phyloP scores from a whole-genome alignment of 2,113 vertebrate genomes.

The Saccopteryx leptura region DNA sequence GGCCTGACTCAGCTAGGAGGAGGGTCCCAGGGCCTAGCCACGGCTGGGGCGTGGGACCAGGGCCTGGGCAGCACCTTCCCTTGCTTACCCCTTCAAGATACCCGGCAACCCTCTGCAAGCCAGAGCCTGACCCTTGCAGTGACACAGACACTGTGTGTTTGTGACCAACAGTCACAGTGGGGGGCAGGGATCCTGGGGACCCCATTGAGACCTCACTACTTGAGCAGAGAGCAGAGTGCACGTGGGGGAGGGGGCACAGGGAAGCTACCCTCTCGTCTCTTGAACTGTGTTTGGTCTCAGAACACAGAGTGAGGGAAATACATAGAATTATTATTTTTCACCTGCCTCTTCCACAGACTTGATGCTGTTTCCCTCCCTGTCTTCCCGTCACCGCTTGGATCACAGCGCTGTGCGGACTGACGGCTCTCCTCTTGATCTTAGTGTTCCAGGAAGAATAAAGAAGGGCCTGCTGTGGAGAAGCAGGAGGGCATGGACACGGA shows the following conservation, averaged over 20 bases:
- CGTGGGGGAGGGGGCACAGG: rapidly evolving
- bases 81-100: rapidly evolving
- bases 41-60: rapidly evolving
- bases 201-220: rapidly evolving
- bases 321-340: background rate
- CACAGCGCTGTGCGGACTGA: rapidly evolving
- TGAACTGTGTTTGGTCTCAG: rapidly evolving
- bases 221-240: rapidly evolving
- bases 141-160: rapidly evolving
- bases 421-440: background rate
- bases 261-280: rapidly evolving
- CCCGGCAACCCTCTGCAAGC: too few relatives aligned
- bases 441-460: rapidly evolving
- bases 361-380: background rate
- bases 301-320: rapidly evolving
- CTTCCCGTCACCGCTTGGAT: rapidly evolving
- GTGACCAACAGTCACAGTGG: rapidly evolving
- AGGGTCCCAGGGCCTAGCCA: rapidly evolving
- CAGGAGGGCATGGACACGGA: rapidly evolving
- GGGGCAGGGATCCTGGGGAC: background rate
- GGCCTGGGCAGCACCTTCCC: background rate
- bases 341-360: background rate
- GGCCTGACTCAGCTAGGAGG: rapidly evolving
- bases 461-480: background rate
- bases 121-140: background rate